Conservation (phyloP, 2,888 invertebrate genomes). For the Limenitis arthemis region DNA sequence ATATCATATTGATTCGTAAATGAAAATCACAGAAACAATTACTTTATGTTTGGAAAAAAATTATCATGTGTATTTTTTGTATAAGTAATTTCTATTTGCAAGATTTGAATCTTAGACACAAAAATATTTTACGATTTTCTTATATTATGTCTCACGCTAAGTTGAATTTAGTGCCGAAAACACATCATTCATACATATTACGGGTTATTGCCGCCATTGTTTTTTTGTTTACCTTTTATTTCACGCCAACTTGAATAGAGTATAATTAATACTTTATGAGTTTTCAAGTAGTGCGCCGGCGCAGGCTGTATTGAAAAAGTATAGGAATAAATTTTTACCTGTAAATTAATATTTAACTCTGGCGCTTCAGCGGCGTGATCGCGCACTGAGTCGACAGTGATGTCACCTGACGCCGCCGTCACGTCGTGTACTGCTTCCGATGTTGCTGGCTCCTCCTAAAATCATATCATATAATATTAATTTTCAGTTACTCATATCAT, state of each 20-base stretch:
- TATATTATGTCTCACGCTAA: no score
- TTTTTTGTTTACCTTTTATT: no score
- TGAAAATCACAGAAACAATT: slow-evolving; percentile 1
- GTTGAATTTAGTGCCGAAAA: no score
- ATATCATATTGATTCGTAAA: neutral
- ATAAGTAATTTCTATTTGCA: no score
- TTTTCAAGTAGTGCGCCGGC: no score
- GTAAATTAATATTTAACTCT: slow-evolving; percentile 63
- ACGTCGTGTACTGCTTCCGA: slow-evolving; percentile 57
- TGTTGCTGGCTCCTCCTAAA: slow-evolving; percentile 55
- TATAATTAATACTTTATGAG: no score
- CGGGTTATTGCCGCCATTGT: no score
- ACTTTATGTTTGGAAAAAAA: slow-evolving; percentile 67
- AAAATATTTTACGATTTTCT: no score
- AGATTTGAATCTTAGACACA: no score
- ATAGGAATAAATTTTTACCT: slow-evolving; percentile 37
- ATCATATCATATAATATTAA: neutral
- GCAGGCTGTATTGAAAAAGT: neutral
- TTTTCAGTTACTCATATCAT: neutral
- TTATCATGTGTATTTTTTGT: no score
- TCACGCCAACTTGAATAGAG: no score
- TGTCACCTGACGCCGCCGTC: slow-evolving; percentile 81
- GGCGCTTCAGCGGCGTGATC: slow-evolving; percentile 79
- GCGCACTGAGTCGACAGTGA: slow-evolving; percentile 94
- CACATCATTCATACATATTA: no score